Percentiles rank a stretch among this genome's conserved stretches.
These are phyloP conservation scores for Lepidurus apus DNA, from an alignment of 1,140 invertebrate species.

Conservation along the genomic window DNA sequence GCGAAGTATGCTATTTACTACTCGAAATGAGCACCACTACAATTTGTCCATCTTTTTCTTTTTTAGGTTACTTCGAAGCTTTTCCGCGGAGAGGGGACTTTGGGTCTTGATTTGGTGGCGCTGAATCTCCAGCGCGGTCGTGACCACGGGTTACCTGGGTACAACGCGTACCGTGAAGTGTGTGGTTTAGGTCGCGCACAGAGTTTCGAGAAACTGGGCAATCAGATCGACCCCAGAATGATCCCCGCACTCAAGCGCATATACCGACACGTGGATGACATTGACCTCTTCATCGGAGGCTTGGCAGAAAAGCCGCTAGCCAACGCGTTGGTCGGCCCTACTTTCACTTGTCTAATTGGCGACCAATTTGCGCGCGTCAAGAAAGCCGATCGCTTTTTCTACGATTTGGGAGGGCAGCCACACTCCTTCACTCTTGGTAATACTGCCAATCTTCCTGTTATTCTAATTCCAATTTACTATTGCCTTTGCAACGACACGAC, in stretches of 20 bases:
- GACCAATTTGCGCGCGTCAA: too few species aligned
- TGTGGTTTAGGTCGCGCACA: conserved; percentile 61
- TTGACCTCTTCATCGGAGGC: conserved; percentile 45
- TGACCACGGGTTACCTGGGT: conserved; percentile 48
- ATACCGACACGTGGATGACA: conserved; percentile 43
- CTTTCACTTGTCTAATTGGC: too few species aligned
- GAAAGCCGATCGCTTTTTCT: conserved; percentile 40
- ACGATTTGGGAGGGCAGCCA: conserved; percentile 42
- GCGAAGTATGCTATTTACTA: conserved; percentile 51
- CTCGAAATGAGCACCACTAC: background rate
- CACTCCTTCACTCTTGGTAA: conserved; percentile 36
- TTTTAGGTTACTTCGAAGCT: conserved; percentile 39
- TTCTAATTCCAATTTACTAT: background rate
- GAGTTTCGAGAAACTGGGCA: conserved; percentile 65
- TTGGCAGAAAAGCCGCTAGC: conserved; percentile 40
- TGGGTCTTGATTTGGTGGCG: conserved; percentile 48
- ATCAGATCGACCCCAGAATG: conserved; percentile 55
- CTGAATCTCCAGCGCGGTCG: conserved; percentile 49
- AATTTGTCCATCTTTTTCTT: background rate
- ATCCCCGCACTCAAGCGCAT: conserved; percentile 45
- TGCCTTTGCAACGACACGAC: too few species aligned
- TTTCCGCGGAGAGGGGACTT: conserved; percentile 44
- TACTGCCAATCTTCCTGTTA: background rate
- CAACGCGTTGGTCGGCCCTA: conserved; percentile 38
- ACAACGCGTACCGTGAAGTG: conserved; percentile 51